Evolutionary conservation across 2,888 invertebrate genomes (phyloP).

Genomic region (Phengaris alcon): DNA sequence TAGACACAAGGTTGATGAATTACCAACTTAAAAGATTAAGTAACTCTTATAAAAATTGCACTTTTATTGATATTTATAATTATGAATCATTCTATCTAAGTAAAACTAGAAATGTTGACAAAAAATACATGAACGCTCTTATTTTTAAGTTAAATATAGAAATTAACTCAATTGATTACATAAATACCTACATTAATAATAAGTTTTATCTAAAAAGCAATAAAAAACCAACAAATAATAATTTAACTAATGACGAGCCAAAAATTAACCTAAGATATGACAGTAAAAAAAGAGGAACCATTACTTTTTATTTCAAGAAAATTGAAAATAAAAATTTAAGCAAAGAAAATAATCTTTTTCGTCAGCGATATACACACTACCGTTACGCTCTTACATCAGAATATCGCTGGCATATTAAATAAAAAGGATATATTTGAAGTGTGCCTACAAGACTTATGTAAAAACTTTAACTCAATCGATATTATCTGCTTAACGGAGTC

Average conservation of each 20-base stretch:
- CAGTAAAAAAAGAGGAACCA: conserved; percentile 17
- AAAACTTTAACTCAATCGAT: background rate
- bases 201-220: background rate
- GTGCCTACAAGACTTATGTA: background rate
- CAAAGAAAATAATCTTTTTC: conserved; percentile 2
- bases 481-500: conserved; percentile 20
- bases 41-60: background rate
- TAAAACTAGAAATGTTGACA: background rate
- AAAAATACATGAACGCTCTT: background rate
- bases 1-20: too few relatives aligned
- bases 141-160: conserved; percentile 20
- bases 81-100: background rate
- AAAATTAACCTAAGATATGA: background rate
- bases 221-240: background rate
- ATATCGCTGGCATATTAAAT: conserved; percentile 25
- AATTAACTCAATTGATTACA: conserved; percentile 10
- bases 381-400: conserved; percentile 26
- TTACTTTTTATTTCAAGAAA: conserved; percentile 25
- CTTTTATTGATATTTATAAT: background rate
- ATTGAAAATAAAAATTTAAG: background rate
- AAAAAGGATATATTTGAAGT: conserved; percentile 4
- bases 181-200: background rate
- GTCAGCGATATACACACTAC: background rate
- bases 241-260: background rate
- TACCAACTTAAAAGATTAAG: background rate